Conservation (phyloP, 1,140 invertebrate species). For the Trichonephila inaurata region DNA sequence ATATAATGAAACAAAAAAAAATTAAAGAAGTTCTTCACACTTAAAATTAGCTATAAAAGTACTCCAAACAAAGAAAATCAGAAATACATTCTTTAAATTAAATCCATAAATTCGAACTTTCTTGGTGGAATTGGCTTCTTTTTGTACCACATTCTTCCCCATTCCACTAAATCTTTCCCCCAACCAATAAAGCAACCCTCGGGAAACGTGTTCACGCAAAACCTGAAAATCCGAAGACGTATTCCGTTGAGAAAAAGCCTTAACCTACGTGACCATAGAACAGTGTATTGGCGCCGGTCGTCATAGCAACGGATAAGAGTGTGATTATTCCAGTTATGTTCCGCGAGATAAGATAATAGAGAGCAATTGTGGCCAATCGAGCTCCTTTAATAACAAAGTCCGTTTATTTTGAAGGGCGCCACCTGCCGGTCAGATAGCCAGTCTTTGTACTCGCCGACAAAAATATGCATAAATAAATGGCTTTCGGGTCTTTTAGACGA, state of each 20-base stretch:
- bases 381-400: constrained; percentile 45
- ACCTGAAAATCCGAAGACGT: neutral
- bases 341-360: constrained; percentile 55
- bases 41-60: too few species aligned
- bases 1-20: too few species aligned
- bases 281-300: constrained; percentile 22
- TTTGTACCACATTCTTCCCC: too few species aligned
- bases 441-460: too few species aligned
- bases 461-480: too few species aligned
- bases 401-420: neutral
- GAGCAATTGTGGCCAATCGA: constrained; percentile 54
- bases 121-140: too few species aligned
- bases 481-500: too few species aligned
- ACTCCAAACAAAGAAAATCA: too few species aligned
- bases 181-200: neutral
- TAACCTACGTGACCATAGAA: constrained; percentile 24
- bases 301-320: constrained; percentile 55
- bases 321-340: constrained; percentile 58
- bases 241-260: neutral
- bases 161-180: neutral
- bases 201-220: neutral
- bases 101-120: too few species aligned
- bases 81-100: too few species aligned
- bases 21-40: too few species aligned
- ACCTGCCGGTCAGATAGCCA: neutral